These are phyloP conservation scores for Sitta europaea DNA, from an alignment of 2,113 vertebrate genomes.

Conservation along the genomic window DNA sequence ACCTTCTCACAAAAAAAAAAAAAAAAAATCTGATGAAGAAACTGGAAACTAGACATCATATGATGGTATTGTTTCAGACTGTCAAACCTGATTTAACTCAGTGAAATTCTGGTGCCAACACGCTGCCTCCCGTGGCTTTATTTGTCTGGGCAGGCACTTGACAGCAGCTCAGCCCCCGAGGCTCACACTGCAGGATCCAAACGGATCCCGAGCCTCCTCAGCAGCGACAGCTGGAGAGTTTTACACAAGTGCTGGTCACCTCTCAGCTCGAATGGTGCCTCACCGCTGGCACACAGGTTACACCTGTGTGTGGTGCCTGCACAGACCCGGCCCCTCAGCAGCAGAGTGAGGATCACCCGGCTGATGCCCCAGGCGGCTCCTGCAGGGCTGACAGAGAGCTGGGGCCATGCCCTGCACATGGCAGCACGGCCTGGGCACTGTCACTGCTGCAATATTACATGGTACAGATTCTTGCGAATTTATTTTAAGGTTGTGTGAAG, in stretches of 20 bases:
- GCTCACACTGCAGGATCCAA: neutral
- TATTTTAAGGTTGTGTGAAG: too few species aligned
- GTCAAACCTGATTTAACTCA: neutral
- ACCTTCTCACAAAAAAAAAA: neutral
- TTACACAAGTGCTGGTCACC: neutral
- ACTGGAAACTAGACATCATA: neutral
- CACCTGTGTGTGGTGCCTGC: neutral
- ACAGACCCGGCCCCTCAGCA: neutral
- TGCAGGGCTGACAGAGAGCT: too few species aligned
- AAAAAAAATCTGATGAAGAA: neutral
- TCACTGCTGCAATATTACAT: too few species aligned
- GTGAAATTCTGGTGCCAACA: neutral
- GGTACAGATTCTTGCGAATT: too few species aligned
- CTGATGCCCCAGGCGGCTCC: neutral
- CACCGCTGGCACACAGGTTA: neutral
- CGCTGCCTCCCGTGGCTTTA: accelerated
- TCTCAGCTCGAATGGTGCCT: neutral
- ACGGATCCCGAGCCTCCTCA: accelerated
- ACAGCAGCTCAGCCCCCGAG: neutral
- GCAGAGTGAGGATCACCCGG: neutral
- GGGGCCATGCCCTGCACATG: too few species aligned
- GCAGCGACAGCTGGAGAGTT: neutral
- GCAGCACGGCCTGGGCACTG: neutral
- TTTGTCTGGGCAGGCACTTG: neutral
- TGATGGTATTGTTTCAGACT: neutral